Evolutionary conservation across 2,113 vertebrate species (phyloP), one percentile per base, ranked within the genome.

Genomic region (Siphamia tubifer): DNA sequence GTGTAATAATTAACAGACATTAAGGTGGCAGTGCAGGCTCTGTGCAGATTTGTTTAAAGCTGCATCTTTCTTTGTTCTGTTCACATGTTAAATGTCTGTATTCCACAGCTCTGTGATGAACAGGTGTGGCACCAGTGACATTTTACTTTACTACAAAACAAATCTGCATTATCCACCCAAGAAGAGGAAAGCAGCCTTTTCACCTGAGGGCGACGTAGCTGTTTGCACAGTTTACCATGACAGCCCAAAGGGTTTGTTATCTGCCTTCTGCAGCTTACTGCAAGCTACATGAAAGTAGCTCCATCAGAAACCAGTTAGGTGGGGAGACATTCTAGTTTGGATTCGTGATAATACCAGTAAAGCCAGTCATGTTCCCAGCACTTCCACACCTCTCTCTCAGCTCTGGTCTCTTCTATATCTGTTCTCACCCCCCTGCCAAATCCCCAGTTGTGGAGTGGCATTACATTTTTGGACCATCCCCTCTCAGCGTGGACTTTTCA

Each of bases 221-320:
- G 48, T 45, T 47, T 20, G 36, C 21, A 66, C 42, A 48, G 55
- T 40, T 55, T 35, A 45, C 36, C 24, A 64, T 19, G 13, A 49
- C 35, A 53, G 63, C 60, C 34, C 30, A 48, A 30, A 39, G 55
- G 57, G 35, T 82, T 66, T 81, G 63, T 77, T 66, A 63, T 75
- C 56, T 4, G 7, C n/a, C 51, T 32, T 19, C 8, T n/a, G 11
- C 68, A 77, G 68, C 62, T 78, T 47, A 40, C 16, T 42, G 69
- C 57, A 60, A 67, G 70, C 34, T 62, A 78, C 64, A 64, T 66
- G 62, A 52, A 74, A 69, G 52, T 57, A 36, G 49, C 53, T 71
- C 48, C 17, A 48, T 82, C 21, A 45, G 48, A 56, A 87, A 82
- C 62, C 77, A 62, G 72, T 80, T 66, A n/a, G 70, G 40, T 63